phyloP scores from a whole-genome alignment of 2,888 invertebrate genomes.

The Reticulitermes lucifugus region DNA sequence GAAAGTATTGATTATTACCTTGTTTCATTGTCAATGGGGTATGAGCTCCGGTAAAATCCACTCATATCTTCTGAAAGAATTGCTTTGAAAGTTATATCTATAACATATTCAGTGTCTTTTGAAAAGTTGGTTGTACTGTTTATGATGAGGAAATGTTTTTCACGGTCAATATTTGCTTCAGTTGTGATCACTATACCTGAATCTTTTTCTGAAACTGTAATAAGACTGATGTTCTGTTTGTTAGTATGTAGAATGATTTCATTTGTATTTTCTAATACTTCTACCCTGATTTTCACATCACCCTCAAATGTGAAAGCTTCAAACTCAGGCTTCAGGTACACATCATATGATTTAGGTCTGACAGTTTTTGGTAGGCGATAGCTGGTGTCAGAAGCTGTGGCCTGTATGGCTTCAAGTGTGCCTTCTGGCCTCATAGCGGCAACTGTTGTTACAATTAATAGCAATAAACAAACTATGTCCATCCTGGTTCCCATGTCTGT shows the following conservation, averaged over 20 bases:
- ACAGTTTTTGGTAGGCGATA: conserved; percentile 19
- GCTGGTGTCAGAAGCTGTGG: not conserved
- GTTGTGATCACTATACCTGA: not conserved
- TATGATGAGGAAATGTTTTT: conserved; percentile 12
- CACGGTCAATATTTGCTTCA: not conserved
- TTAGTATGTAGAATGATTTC: conserved; percentile 66
- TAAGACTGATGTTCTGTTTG: conserved; percentile 61
- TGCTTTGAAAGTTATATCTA: conserved; percentile 59
- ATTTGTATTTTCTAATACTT: conserved; percentile 58
- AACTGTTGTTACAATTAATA: not conserved
- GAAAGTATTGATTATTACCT: conserved; percentile 63
- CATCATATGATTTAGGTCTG: not conserved
- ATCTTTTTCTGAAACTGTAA: conserved; percentile 45
- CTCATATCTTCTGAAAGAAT: conserved; percentile 68
- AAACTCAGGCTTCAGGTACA: conserved; percentile 1
- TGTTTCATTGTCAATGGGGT: conserved; percentile 63
- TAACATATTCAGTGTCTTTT: not conserved
- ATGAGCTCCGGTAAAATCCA: conserved; percentile 73
- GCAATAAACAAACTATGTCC: not conserved
- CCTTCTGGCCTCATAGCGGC: not conserved
- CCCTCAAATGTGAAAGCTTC: conserved; percentile 6
- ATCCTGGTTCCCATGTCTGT: not conserved
- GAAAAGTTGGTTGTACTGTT: not conserved
- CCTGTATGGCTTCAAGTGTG: not conserved
- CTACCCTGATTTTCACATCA: conserved; percentile 63